Evolutionary conservation across 2,888 invertebrate genomes (phyloP).

Genomic region (Conops quadrifasciatus): DNA sequence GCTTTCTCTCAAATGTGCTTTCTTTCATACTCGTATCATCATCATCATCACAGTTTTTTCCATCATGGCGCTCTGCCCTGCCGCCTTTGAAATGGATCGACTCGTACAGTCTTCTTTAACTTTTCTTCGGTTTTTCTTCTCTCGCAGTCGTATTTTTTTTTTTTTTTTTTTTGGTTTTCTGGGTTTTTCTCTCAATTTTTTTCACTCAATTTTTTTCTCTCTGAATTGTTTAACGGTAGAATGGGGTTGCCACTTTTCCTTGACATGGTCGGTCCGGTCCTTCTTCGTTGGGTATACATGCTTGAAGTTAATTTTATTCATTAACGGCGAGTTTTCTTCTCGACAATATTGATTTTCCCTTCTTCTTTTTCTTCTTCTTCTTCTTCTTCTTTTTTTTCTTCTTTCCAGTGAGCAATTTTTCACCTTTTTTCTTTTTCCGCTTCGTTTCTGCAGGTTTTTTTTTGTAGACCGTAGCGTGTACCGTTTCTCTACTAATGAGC

Average conservation of each 20-base stretch:
- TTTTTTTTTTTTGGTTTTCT: background rate
- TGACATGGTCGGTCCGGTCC: conserved; percentile 12
- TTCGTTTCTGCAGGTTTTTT: conserved; percentile 7
- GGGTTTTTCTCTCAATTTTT: background rate
- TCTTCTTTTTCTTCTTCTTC: background rate
- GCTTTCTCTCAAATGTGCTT: background rate
- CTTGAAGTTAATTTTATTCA: conserved; percentile 42
- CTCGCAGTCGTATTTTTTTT: background rate
- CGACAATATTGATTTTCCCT: conserved; percentile 30
- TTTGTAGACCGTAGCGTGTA: background rate
- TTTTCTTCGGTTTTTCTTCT: conserved; percentile 11
- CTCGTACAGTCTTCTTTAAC: conserved; percentile 6
- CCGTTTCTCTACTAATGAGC: conserved; percentile 27
- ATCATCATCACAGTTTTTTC: too few species aligned
- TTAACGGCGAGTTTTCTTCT: conserved; percentile 36
- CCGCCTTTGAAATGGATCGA: background rate
- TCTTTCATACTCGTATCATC: background rate
- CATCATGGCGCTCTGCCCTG: background rate
- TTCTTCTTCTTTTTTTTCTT: conserved; percentile 23
- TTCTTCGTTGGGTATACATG: conserved; percentile 36
- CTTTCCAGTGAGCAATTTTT: conserved; percentile 1
- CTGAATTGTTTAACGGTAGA: background rate
- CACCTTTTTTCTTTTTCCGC: background rate
- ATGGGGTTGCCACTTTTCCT: conserved; percentile 18
- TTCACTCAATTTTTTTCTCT: too few species aligned